Percentiles rank a stretch among this genome's conserved stretches.
Evolutionary conservation across 2,888 invertebrate species (phyloP).

Genomic region (Oligia latruncula): DNA sequence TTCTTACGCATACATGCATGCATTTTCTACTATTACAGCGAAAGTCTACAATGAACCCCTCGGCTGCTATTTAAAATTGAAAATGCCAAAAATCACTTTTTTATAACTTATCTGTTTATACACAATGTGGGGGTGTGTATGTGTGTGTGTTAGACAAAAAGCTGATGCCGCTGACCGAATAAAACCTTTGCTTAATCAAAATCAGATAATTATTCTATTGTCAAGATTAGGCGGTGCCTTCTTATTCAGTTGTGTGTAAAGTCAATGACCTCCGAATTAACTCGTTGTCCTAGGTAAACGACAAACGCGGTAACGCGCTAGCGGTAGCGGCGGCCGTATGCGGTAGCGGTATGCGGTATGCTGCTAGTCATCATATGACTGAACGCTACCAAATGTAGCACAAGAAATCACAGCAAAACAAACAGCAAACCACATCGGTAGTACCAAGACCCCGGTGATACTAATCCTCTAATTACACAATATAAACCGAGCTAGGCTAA

Average conservation of each 20-base stretch:
- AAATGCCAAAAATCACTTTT: too few species aligned
- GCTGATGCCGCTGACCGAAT: background rate
- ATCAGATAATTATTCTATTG: background rate
- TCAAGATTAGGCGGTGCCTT: background rate
- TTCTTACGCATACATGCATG: too few species aligned
- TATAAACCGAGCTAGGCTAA: constrained; percentile 64
- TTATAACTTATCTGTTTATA: background rate
- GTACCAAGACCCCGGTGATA: constrained; percentile 50
- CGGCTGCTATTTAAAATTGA: too few species aligned
- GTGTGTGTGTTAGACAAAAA: background rate
- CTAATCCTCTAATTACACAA: constrained; percentile 72
- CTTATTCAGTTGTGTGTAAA: background rate
- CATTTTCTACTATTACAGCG: too few species aligned
- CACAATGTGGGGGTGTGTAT: background rate
- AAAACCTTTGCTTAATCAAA: background rate
- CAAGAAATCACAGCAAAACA: constrained; percentile 6
- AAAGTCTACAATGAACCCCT: too few species aligned
- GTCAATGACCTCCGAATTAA: too few species aligned
- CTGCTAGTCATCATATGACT: background rate
- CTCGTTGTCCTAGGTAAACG: too few species aligned
- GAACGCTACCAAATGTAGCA: background rate
- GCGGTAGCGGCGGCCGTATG: too few species aligned
- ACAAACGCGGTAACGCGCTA: too few species aligned
- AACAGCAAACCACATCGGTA: constrained; percentile 41
- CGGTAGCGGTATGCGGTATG: too few species aligned